Evolutionary conservation across 2,797 vertebrate species (phyloP).

Genomic region (Melanotaenia parkinsoni): DNA sequence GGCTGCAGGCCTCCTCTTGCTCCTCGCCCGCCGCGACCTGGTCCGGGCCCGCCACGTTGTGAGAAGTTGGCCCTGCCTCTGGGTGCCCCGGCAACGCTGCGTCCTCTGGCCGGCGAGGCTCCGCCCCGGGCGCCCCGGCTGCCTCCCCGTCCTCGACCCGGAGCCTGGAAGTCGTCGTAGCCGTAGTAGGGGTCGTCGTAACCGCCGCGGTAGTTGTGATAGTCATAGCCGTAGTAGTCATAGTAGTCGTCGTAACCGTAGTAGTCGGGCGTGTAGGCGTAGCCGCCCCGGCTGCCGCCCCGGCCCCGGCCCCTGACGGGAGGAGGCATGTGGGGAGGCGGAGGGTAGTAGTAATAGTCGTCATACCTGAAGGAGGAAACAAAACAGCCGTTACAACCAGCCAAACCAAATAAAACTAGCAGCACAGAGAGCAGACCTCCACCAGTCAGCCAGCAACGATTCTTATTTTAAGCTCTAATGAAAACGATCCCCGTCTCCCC

Average conservation of each 20-base stretch:
- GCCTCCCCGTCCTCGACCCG: constrained; percentile 84
- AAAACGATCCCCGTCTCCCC: no score
- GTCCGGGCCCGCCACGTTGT: constrained; percentile 92
- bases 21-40: constrained; percentile 91
- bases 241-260: constrained; percentile 98
- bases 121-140: constrained; percentile 84
- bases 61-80: constrained; percentile 87
- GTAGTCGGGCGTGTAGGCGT: constrained; percentile 94
- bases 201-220: constrained; percentile 97
- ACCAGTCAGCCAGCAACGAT: no score
- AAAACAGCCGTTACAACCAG: no score
- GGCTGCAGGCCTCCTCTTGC: constrained; percentile 94
- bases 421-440: no score
- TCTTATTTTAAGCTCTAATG: no score
- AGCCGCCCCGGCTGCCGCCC: constrained; percentile 83
- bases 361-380: constrained; percentile 87
- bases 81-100: constrained; percentile 82
- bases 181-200: constrained; percentile 98
- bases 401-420: no score
- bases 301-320: constrained; percentile 91
- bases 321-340: constrained; percentile 93
- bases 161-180: constrained; percentile 96
- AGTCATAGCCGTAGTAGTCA: constrained; percentile 97
- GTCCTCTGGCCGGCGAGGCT: constrained; percentile 84
- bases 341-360: constrained; percentile 97